phyloP scores from a whole-genome alignment of 2,888 invertebrate species.

The Lamproptera curius region DNA sequence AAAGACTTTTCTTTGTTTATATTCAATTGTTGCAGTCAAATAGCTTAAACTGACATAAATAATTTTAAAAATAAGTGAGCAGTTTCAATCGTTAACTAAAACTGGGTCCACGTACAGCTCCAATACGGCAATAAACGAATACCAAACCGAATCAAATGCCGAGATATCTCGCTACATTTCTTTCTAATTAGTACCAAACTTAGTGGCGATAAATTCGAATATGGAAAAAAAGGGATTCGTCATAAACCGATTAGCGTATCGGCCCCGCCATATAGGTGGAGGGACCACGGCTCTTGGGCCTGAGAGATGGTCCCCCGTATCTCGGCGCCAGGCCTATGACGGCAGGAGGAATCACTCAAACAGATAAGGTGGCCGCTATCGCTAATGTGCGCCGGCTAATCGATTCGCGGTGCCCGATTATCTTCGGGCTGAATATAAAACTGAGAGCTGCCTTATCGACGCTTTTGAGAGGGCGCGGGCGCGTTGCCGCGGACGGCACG shows the following conservation, averaged over 20 bases:
- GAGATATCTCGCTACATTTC: no score
- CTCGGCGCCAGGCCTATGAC: constrained; percentile 11
- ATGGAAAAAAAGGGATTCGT: no score
- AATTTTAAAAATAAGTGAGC: no score
- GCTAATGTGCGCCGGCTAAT: constrained; percentile 43
- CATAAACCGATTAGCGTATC: background rate
- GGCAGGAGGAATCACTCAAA: constrained; percentile 29
- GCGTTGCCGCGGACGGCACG: constrained; percentile 23
- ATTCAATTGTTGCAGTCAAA: no score
- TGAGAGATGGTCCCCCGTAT: background rate
- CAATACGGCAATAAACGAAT: no score
- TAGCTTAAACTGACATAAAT: no score
- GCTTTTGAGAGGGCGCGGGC: constrained; percentile 36
- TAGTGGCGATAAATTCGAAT: no score
- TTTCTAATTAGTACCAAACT: no score
- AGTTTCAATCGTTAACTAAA: no score
- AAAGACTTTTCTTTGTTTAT: no score
- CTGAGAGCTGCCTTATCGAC: constrained; percentile 52
- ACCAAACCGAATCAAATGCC: no score
- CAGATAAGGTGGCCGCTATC: constrained; percentile 38
- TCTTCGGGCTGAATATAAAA: constrained; percentile 53
- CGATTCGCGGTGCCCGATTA: constrained; percentile 51
- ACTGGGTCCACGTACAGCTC: no score
- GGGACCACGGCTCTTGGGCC: constrained; percentile 9
- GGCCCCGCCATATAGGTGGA: background rate